These are phyloP conservation scores for Microtus pennsylvanicus DNA, from an alignment of 2,113 vertebrate species.

Conservation along the genomic window DNA sequence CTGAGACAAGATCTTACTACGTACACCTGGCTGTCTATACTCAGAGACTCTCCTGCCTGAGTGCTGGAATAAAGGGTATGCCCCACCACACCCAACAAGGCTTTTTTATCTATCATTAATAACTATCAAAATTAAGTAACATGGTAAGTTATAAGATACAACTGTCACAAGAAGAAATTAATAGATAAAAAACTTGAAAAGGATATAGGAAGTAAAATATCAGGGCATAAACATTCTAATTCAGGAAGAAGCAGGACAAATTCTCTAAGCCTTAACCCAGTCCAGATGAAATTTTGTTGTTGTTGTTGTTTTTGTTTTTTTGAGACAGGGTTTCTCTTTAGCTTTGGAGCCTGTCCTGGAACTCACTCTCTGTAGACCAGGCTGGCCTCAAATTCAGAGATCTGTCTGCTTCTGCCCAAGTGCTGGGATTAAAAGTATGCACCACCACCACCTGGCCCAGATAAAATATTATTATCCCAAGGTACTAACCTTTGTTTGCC, in stretches of 20 bases:
- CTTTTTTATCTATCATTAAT: not conserved
- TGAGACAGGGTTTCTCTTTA: too few species aligned
- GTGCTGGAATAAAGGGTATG: not conserved
- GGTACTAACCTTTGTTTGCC: slow-evolving; percentile 18
- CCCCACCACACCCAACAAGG: not conserved
- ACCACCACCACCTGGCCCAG: not conserved
- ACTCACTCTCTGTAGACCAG: too few species aligned
- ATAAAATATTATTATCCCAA: slow-evolving; percentile 42
- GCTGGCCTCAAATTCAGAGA: too few species aligned
- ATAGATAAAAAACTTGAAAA: slow-evolving; percentile 66
- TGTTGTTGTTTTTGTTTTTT: too few species aligned
- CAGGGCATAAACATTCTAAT: slow-evolving; percentile 60
- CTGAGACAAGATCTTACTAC: not conserved
- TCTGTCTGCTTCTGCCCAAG: too few species aligned
- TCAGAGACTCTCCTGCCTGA: not conserved
- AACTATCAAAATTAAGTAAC: slow-evolving; percentile 33
- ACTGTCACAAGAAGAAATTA: slow-evolving; percentile 46
- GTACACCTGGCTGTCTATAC: not conserved
- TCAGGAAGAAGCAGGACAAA: slow-evolving; percentile 53
- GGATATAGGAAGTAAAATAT: slow-evolving; percentile 57
- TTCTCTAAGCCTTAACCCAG: slow-evolving; percentile 32
- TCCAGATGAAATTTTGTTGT: slow-evolving; percentile 11
- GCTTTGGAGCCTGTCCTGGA: too few species aligned
- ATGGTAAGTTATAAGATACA: slow-evolving; percentile 31
- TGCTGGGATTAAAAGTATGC: too few species aligned